Evolutionary conservation across 2,113 vertebrate genomes (phyloP).

Genomic region (Sturnus vulgaris): DNA sequence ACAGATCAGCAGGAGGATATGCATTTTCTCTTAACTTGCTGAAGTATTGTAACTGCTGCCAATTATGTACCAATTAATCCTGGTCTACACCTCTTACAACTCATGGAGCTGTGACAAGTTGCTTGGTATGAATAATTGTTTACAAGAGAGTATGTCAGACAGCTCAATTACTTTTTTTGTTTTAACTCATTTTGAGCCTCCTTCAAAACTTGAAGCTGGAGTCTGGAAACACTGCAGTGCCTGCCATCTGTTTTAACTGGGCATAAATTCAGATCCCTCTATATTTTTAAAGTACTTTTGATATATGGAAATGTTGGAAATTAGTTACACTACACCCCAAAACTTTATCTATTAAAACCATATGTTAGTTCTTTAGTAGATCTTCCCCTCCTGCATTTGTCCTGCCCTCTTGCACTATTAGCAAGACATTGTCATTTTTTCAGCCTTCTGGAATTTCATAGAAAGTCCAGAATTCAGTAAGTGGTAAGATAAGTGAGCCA

Average conservation of each 20-base stretch:
- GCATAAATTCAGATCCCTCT: conserved; percentile 1
- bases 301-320: neutral
- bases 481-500: neutral
- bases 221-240: conserved; percentile 17
- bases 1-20: neutral
- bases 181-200: conserved; percentile 5
- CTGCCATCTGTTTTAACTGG: conserved; percentile 44
- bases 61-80: neutral
- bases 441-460: neutral
- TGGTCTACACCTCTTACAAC: neutral
- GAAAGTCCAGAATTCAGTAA: neutral
- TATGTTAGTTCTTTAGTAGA: neutral
- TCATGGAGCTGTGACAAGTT: neutral
- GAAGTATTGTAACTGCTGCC: neutral
- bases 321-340: neutral
- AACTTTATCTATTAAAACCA: neutral
- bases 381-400: neutral
- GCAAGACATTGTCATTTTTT: neutral
- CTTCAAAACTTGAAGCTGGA: conserved; percentile 11
- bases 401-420: neutral
- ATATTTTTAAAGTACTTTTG: neutral
- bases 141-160: neutral
- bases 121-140: neutral
- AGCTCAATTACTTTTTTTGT: conserved; percentile 1
- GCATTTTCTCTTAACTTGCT: neutral